Base-by-base conservation (phyloP, 2,797 vertebrate genomes). In the Pseudomugil tenellus region DNA sequence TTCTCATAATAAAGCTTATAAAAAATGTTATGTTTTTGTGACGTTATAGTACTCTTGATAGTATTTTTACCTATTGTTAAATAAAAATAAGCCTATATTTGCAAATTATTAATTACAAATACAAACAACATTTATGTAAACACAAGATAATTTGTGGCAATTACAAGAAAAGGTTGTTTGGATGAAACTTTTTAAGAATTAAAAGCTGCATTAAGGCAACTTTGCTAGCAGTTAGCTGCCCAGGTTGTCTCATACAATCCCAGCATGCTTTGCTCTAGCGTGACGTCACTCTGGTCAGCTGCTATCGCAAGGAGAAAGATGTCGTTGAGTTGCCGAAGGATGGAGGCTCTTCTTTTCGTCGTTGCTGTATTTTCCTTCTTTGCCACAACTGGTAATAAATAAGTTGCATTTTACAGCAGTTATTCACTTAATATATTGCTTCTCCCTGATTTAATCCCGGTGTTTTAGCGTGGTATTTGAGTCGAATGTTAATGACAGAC, bases 261-360 rank as follows among this genome's bases (percentile, higher is more conserved):
- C 64, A 16, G 35, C 35, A 28, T 70, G 67, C 58, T 29, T 37
- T 56, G 58, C 29, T 56, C 39, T 19, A 7, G 0, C 13, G 16
- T 34, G 57, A 61, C 51, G 29, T 63, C 32, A 32, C 32, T 32
- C 46, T 31, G 26, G 82, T 93, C 91, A 93, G 80, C 26, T 37
- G 62, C 73, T 35, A 26, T 46, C 21, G 41, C 58, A 73, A 77
- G 67, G 59, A 80, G 83, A 74, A 85, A 84, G 71, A 92, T 87
- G 89, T 87, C 85, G 81, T 68, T 61, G 71, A 66, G 12, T 67
- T 58, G 43, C 1, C 16, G 58, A 58, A 87, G 79, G 87, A 91
- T 92, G 91, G 75, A 89, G 59, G 57, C 75, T 64, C 59, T 68
- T 19, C 76, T 84, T 23, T 71, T 67, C 31, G 73, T 57, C 4